phyloP scores from a whole-genome alignment of 2,113 vertebrate species.

The Limnothrissa miodon region DNA sequence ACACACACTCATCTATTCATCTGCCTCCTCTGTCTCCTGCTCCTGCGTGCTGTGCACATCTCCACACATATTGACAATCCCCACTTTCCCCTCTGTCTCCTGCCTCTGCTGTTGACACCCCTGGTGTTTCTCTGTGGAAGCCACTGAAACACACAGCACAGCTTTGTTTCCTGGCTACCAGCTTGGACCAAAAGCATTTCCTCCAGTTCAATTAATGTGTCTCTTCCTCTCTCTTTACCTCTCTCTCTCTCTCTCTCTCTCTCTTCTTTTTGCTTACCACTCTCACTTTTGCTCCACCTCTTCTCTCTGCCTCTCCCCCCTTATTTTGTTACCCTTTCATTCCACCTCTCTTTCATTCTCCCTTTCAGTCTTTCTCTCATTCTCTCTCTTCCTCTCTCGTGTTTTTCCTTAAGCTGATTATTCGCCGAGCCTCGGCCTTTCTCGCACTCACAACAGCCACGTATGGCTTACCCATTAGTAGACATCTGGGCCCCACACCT shows the following conservation, averaged over 20 bases:
- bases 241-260: neutral
- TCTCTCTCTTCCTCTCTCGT: neutral
- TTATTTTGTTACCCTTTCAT: neutral
- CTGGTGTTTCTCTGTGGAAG: neutral
- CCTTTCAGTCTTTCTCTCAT: neutral
- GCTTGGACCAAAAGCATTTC: neutral
- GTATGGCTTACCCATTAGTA: slow-evolving; percentile 47
- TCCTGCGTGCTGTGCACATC: slow-evolving; percentile 3
- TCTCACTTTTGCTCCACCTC: neutral
- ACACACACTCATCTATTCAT: neutral
- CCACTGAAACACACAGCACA: neutral
- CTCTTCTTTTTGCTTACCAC: neutral
- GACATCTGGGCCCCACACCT: neutral
- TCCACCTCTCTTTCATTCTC: neutral
- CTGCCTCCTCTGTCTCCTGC: slow-evolving; percentile 27
- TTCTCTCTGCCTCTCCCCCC: neutral
- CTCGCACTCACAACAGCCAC: slow-evolving; percentile 40
- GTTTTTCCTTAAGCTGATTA: slow-evolving; percentile 8
- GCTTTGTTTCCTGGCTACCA: neutral
- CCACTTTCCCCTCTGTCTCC: slow-evolving; percentile 34
- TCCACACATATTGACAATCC: neutral
- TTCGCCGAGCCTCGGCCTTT: neutral
- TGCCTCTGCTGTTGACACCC: neutral
- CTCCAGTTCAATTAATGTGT: neutral
- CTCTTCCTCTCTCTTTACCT: slow-evolving; percentile 6